Percentiles rank a stretch among this genome's conserved stretches.
Conservation (phyloP, 2,797 vertebrate genomes). For the Smutsia gigantea region DNA sequence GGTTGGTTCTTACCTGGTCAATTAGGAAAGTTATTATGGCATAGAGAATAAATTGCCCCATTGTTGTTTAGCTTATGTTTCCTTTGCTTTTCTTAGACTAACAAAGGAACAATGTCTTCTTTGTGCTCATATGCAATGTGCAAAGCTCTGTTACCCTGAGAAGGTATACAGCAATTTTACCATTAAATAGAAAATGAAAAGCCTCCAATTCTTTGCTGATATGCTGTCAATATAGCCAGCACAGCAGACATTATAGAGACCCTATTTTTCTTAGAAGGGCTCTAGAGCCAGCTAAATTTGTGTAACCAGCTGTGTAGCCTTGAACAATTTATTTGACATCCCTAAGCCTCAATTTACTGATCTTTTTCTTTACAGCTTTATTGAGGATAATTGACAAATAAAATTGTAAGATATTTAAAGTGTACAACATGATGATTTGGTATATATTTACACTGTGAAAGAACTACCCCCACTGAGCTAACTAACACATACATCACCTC, state of each 20-base stretch:
- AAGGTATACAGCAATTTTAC: background rate
- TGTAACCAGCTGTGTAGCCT: background rate
- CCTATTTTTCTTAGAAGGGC: conserved; percentile 1
- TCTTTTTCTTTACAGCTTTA: background rate
- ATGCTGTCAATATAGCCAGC: background rate
- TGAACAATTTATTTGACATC: background rate
- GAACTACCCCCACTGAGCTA: background rate
- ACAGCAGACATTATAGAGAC: background rate
- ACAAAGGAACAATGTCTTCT: conserved; percentile 26
- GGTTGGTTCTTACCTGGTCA: background rate
- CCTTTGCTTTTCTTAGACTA: conserved; percentile 30
- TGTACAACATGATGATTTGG: background rate
- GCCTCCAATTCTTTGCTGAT: background rate
- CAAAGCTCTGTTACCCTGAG: background rate
- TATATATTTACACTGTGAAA: background rate
- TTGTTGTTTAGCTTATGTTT: background rate
- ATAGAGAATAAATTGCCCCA: background rate
- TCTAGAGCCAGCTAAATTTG: background rate
- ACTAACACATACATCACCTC: background rate
- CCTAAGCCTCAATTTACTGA: background rate
- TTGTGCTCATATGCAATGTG: background rate
- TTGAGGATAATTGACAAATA: background rate
- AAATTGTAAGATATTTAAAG: background rate
- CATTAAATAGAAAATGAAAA: background rate
- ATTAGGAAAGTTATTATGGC: conserved; percentile 27